Percentiles rank a stretch among this genome's conserved stretches.
Evolutionary conservation across 1,140 invertebrate species (phyloP).

Genomic region (Acyrthosiphon pisum): DNA sequence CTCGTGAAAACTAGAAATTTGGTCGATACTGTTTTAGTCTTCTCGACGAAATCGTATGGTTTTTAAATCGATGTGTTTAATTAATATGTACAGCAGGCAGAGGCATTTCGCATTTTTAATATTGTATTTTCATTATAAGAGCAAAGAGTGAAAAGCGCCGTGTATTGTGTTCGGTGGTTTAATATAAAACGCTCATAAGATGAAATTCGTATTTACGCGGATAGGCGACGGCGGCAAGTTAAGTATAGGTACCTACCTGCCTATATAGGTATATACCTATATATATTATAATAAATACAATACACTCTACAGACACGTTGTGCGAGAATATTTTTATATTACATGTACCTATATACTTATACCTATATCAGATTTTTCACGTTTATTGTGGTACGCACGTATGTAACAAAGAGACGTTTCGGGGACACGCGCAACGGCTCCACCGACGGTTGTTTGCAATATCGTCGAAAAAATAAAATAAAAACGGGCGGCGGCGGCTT

Average conservation of each 20-base stretch:
- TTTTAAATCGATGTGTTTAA: neutral
- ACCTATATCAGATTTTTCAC: neutral
- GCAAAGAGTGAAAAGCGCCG: neutral
- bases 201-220: neutral
- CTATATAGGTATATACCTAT: too few species aligned
- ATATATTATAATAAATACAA: slow-evolving; percentile 6
- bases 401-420: neutral
- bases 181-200: neutral
- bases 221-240: neutral
- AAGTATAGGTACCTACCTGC: neutral
- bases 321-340: neutral
- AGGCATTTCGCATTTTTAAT: neutral
- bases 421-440: neutral
- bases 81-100: too few species aligned
- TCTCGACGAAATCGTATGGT: neutral
- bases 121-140: neutral
- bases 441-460: neutral
- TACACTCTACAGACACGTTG: neutral
- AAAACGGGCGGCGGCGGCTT: neutral
- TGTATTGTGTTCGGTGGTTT: neutral
- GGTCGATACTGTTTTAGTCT: neutral
- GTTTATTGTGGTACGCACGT: neutral
- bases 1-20: neutral
- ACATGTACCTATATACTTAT: neutral
- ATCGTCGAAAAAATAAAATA: slow-evolving; percentile 19